Percentiles rank a stretch among this genome's conserved stretches.
Evolutionary conservation across 2,888 invertebrate genomes (phyloP).

Genomic region (Mythimna loreyi): DNA sequence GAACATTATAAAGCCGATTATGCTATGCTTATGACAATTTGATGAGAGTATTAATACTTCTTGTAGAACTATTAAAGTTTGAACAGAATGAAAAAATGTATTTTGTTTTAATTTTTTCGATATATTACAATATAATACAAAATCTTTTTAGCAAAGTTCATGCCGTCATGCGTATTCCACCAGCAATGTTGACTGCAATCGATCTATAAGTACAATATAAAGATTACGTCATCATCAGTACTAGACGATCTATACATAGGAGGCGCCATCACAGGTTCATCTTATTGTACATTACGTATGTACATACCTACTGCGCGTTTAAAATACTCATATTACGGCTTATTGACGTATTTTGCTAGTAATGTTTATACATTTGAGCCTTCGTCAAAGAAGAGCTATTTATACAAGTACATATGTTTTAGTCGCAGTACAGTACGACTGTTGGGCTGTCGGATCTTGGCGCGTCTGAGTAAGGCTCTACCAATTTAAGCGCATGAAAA

Average conservation of each 20-base stretch:
- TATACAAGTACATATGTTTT: neutral
- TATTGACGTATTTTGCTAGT: neutral
- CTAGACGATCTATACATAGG: conserved; percentile 1
- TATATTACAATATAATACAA: too few relatives aligned
- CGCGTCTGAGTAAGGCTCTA: too few relatives aligned
- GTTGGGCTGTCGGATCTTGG: too few relatives aligned
- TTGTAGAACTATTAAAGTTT: too few relatives aligned
- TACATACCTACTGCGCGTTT: neutral
- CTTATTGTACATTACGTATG: conserved; percentile 8
- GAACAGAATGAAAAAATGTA: too few relatives aligned
- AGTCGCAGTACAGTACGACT: too few relatives aligned
- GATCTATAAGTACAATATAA: conserved; percentile 7
- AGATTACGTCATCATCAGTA: conserved; percentile 41
- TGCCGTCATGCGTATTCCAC: conserved; percentile 12
- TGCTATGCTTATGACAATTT: too few relatives aligned
- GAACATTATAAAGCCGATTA: too few relatives aligned
- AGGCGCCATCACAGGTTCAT: conserved; percentile 28
- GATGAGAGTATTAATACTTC: too few relatives aligned
- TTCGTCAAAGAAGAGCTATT: neutral
- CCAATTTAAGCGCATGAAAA: too few relatives aligned
- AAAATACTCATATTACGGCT: conserved; percentile 13
- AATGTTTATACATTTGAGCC: conserved; percentile 1
- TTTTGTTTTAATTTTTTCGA: too few relatives aligned
- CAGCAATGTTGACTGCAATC: conserved; percentile 10
- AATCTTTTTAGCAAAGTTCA: neutral